Evolutionary conservation across 2,888 invertebrate genomes (phyloP).

Genomic region (Brachyptera risi): DNA sequence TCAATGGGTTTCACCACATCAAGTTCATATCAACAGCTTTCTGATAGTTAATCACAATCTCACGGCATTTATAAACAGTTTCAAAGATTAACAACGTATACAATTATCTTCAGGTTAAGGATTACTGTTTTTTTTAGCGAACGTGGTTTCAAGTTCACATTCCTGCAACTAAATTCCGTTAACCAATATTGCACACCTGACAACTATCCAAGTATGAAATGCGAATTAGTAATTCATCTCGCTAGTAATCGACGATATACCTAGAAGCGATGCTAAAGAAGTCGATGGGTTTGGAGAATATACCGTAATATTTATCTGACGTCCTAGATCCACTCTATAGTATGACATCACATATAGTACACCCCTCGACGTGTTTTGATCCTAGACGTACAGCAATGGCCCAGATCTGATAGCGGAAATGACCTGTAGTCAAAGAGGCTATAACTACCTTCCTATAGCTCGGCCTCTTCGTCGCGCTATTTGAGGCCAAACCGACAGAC

Average conservation of each 20-base stretch:
- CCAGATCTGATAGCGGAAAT: slow-evolving; percentile 26
- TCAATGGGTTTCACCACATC: too few species aligned
- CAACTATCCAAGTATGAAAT: background rate
- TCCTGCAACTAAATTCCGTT: slow-evolving; percentile 9
- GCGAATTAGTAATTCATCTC: slow-evolving; percentile 12
- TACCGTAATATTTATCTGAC: slow-evolving; percentile 1
- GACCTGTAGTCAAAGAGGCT: slow-evolving; percentile 12
- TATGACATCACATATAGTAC: slow-evolving; percentile 5
- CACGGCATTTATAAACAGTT: too few species aligned
- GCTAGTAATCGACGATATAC: background rate
- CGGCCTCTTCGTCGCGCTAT: slow-evolving; percentile 6
- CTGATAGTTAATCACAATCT: too few species aligned
- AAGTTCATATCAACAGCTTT: too few species aligned
- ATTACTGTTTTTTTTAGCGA: too few species aligned
- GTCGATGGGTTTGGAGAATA: slow-evolving; percentile 6
- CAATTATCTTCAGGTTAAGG: too few species aligned
- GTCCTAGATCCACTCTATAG: background rate
- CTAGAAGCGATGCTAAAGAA: slow-evolving; percentile 1
- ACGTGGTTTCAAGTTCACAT: background rate
- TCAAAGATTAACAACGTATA: too few species aligned
- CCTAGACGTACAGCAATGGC: slow-evolving; percentile 8
- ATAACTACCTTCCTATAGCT: too few species aligned
- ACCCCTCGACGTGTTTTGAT: slow-evolving; percentile 11
- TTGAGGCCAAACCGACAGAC: slow-evolving; percentile 13
- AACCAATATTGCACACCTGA: background rate